Evolutionary conservation across 2,797 vertebrate genomes (phyloP), one percentile per base, ranked within the genome.

Genomic region (Tarsius wallacei): DNA sequence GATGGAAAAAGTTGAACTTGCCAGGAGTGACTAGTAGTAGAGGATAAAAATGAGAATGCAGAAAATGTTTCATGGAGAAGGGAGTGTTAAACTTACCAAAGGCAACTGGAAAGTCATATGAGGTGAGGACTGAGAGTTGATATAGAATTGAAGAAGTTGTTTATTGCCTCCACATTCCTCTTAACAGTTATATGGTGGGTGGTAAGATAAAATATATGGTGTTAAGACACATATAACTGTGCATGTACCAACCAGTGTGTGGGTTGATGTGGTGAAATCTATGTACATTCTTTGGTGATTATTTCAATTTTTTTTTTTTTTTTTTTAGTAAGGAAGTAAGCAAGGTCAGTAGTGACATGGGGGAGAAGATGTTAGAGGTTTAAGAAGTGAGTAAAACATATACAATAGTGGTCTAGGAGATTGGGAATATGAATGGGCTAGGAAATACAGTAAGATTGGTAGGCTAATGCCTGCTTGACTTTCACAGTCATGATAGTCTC

Each of bases 1-100:
- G 36, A 26, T 93, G 87, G 76, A 59, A 91, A 24, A 96, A 57
- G 47, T 76, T 80, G 47, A 96, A 64, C 16, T 19, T 80, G 47
- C 16, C 51, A 88, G 26, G 21, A 70, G 0, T 63, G 66, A 84
- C 70, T 11, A 33, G 8, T 66, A 94, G 85, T 31, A 53, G 7
- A 73, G 26, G 36, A 80, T 83, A 78, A 77, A 91, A 96, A 87
- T 49, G 51, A 66, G 3, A 89, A 55, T 91, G 19, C 6, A 76
- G 71, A 61, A 73, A 81, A 49, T 80, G 3, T 63, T 17, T 94
- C 36, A 28, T 81, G 53, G 31, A 78, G 17, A 51, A 84, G 26
- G 85, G 12, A 53, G 7, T 59, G 7, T 90, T 78, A 49, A 91
- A 64, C 4, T 49, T 53, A 51, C 19, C 31, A 94, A 70, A 51